Base-by-base conservation (phyloP, 1,140 invertebrate genomes). In the Bombus superbus region DNA sequence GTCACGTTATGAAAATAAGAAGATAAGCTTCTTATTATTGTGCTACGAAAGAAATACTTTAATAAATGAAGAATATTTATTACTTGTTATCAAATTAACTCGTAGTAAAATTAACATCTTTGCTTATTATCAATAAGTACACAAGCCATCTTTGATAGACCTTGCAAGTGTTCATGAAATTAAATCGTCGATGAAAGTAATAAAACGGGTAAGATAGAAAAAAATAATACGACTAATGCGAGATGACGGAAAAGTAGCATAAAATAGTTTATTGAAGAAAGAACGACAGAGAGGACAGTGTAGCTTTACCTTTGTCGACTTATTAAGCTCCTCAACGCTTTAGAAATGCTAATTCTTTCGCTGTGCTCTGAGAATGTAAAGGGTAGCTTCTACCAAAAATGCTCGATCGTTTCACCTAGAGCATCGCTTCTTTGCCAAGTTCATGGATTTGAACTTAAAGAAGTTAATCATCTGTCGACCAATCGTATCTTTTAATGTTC, bases 81-180 rank as follows among this genome's bases (percentile, higher is more conserved):
- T 57, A n/a, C 59, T 74, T 64, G 25, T 72, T 57, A 40, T 32
- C 66, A 62, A 38, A 40, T 35, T n/a, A 79, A 82, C 47, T 68
- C 66, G 66, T 64, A n/a, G 64, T 57, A 59, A 82, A 57, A 82
- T 57, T 18, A 38, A 78, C 68, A 35, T 40, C 11, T 11, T 47
- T 47, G 28, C 79, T 86, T 57, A 3, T 42, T 71, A 81, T 84
- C 80, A 89, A 35, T 89, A 89, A 89, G 88, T 89, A 89, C 88
- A 86, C 68, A 73, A 81, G 77, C 84, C 84, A 81, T 9, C 22
- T 72, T 10, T 44, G 64, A 69, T 35, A 66, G 53, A 82, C n/a
- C 25, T 38, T 15, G 8, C 42, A 73, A 32, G 44, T 78, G 10
- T 68, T 5, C 42, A 6, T 38, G 35, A 71, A 57, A 75, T 40